Conservation (phyloP, 2,797 vertebrate genomes). For the Dendrocincla tyrannina region DNA sequence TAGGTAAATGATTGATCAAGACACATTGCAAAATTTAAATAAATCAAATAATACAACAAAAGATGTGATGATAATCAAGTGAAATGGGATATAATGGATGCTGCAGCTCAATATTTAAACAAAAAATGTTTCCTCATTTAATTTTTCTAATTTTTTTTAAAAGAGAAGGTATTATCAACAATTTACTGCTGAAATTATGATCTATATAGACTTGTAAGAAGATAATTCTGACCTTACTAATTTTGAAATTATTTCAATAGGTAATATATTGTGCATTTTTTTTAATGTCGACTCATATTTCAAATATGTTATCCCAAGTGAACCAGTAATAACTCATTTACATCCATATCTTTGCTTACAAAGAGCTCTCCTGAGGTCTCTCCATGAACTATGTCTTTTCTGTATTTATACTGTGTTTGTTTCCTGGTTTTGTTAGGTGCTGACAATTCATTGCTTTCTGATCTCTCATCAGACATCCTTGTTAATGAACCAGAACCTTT, state of each 20-base stretch:
- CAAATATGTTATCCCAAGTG: neutral
- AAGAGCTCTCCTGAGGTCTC: neutral
- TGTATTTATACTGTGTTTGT: neutral
- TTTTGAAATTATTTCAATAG: neutral
- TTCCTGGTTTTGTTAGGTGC: neutral
- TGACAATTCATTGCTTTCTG: conserved; percentile 16
- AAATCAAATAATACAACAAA: neutral
- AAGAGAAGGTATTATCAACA: rapidly evolving
- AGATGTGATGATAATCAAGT: neutral
- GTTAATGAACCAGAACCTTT: conserved; percentile 17
- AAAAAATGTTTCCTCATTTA: neutral
- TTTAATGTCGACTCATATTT: neutral
- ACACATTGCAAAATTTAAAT: neutral
- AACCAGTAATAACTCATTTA: neutral
- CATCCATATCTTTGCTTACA: neutral
- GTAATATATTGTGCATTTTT: rapidly evolving
- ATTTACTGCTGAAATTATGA: neutral
- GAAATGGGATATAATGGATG: neutral
- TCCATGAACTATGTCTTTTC: neutral
- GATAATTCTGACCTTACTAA: neutral
- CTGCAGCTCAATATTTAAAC: neutral
- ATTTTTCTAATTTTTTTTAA: neutral
- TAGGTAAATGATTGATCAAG: neutral
- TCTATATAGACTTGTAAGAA: neutral
- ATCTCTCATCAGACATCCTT: neutral